A percentile compares a stretch with the other conserved stretches of the same genome.
These are phyloP conservation scores for Zelostemma sp. DNA, from an alignment of 1,140 invertebrate species.

Conservation along the genomic window DNA sequence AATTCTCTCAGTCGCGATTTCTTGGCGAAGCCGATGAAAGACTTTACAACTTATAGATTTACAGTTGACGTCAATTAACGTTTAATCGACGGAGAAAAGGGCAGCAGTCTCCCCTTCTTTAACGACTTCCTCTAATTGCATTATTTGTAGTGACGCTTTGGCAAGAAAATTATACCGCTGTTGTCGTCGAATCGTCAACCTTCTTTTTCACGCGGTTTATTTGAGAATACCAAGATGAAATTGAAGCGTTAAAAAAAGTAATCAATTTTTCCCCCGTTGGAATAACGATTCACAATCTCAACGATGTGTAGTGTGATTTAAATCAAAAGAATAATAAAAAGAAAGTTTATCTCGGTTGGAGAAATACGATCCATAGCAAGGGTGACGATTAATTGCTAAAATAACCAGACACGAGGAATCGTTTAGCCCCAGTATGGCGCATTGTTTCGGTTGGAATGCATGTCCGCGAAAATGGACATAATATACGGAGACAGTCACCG, in stretches of 20 bases:
- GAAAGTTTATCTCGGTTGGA: constrained; percentile 22
- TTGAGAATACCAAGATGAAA: too few species aligned
- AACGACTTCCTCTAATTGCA: not conserved
- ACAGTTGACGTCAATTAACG: constrained; percentile 61
- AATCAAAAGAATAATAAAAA: constrained; percentile 15
- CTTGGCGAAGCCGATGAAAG: constrained; percentile 25
- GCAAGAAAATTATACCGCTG: not conserved
- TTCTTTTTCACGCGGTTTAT: too few species aligned
- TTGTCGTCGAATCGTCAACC: too few species aligned
- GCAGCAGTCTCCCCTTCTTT: not conserved
- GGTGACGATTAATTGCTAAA: constrained; percentile 62
- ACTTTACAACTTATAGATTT: constrained; percentile 54
- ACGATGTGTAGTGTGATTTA: constrained; percentile 17
- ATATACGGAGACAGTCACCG: constrained; percentile 64
- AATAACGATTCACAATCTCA: not conserved
- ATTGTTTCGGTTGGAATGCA: constrained; percentile 58
- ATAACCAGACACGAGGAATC: constrained; percentile 65
- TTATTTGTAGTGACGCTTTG: not conserved
- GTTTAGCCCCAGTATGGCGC: constrained; percentile 57
- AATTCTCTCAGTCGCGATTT: not conserved
- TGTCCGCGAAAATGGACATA: constrained; percentile 59
- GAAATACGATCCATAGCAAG: constrained; percentile 26
- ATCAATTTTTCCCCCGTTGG: not conserved
- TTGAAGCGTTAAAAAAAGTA: too few species aligned
- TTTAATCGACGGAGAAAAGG: constrained; percentile 13